Percentiles rank a stretch among this genome's conserved stretches.
Conservation (phyloP, 2,888 invertebrate genomes). For the Boloria selene region DNA sequence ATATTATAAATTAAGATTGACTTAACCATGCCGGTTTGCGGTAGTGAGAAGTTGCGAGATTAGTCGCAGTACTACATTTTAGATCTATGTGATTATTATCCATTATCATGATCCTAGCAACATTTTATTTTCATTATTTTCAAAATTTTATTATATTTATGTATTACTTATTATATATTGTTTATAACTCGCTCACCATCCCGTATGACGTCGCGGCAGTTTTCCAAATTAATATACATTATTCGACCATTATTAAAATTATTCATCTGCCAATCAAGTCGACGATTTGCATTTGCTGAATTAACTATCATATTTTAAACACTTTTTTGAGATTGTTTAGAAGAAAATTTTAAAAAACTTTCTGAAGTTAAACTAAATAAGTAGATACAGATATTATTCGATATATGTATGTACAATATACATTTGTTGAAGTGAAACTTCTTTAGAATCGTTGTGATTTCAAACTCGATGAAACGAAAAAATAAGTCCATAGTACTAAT, state of each 20-base stretch:
- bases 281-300: conserved; percentile 22
- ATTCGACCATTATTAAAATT: conserved; percentile 54
- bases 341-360: neutral
- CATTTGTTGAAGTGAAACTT: no score
- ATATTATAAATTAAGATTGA: neutral
- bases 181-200: conserved; percentile 46
- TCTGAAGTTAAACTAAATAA: no score
- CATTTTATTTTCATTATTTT: conserved; percentile 34
- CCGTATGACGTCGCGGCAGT: conserved; percentile 62
- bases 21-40: neutral
- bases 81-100: conserved; percentile 20
- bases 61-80: conserved; percentile 1
- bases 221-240: conserved; percentile 62
- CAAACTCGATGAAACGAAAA: no score
- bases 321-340: neutral
- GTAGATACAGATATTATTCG: no score
- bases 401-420: neutral
- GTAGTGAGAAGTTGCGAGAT: conserved; percentile 5
- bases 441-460: no score
- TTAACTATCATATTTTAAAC: conserved; percentile 31
- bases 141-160: conserved; percentile 22
- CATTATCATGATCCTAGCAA: conserved; percentile 19
- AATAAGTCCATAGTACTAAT: no score
- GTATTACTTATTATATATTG: conserved; percentile 39
- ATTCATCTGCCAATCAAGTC: conserved; percentile 38